These are phyloP conservation scores for Pteropus rufus DNA, from an alignment of 2,797 vertebrate genomes.

Conservation along the genomic window DNA sequence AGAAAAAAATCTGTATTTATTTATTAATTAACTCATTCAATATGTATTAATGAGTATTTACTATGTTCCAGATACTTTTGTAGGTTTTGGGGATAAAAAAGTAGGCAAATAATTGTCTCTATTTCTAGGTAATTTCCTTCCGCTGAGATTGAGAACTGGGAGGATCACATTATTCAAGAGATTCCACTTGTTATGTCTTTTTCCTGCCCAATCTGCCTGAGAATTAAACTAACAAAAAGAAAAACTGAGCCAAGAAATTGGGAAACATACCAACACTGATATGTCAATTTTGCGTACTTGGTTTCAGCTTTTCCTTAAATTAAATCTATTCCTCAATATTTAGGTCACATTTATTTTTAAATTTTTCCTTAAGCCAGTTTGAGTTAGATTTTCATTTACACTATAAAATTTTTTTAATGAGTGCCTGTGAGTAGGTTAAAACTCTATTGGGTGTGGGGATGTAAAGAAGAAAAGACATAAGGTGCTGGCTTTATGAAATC, in stretches of 20 bases:
- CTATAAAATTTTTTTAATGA: not conserved
- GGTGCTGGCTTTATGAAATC: not conserved
- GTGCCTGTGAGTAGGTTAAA: not conserved
- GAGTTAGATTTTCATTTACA: not conserved
- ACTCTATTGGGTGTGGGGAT: not conserved
- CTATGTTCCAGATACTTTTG: not conserved
- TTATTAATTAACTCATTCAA: not conserved
- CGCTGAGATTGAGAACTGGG: not conserved
- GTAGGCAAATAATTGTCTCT: not conserved
- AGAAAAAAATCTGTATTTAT: not conserved
- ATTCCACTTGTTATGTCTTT: not conserved
- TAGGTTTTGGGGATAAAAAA: not conserved
- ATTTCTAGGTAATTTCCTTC: not conserved
- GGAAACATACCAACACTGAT: not conserved
- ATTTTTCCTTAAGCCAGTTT: not conserved
- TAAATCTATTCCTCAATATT: not conserved
- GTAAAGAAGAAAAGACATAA: not conserved
- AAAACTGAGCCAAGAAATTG: not conserved
- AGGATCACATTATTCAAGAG: not conserved
- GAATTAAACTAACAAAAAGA: not conserved
- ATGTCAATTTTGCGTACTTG: not conserved
- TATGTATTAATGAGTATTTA: not conserved
- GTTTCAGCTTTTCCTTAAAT: not conserved
- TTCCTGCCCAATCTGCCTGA: not conserved
- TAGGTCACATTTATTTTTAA: not conserved